These are phyloP conservation scores for Agrilus planipennis DNA, from an alignment of 1,140 invertebrate species.

Conservation along the genomic window DNA sequence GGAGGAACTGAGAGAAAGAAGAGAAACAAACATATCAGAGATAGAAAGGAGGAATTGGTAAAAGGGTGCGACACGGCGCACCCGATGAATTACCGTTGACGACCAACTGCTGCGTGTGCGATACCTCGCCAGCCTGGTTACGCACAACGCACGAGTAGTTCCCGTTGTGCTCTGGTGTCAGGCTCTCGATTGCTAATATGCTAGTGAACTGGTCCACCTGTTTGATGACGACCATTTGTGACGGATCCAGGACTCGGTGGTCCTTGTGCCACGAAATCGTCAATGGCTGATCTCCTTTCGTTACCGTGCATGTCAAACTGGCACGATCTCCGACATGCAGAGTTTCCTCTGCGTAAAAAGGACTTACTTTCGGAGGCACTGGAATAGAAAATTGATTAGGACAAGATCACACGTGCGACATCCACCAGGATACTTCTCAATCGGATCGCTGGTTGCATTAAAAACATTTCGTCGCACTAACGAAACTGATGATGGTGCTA, in stretches of 20 bases:
- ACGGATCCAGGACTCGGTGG: constrained; percentile 48
- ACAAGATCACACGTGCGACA: too few species aligned
- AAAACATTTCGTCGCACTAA: too few species aligned
- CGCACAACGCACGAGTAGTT: constrained; percentile 63
- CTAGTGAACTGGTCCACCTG: constrained; percentile 66
- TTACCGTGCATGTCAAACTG: constrained; percentile 63
- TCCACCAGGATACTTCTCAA: too few species aligned
- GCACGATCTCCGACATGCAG: constrained; percentile 65
- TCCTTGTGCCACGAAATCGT: constrained; percentile 69
- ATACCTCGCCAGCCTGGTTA: constrained; percentile 59
- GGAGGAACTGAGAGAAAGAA: constrained; percentile 68
- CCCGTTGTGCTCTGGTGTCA: constrained; percentile 64
- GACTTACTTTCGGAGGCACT: constrained; percentile 73
- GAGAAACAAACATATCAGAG: constrained; percentile 47
- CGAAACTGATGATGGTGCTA: too few species aligned
- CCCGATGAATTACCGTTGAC: constrained; percentile 72
- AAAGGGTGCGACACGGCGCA: constrained; percentile 27
- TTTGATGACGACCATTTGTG: constrained; percentile 49
- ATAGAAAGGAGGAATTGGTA: constrained; percentile 40
- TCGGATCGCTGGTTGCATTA: too few species aligned
- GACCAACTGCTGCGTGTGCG: constrained; percentile 58
- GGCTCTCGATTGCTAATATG: constrained; percentile 65
- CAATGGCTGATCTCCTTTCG: constrained; percentile 64
- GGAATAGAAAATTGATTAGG: too few species aligned
- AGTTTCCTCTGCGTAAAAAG: constrained; percentile 58